Evolutionary conservation across 2,888 invertebrate genomes (phyloP), one percentile per base, ranked within the genome.

Genomic region (Heteromurus nitidus): DNA sequence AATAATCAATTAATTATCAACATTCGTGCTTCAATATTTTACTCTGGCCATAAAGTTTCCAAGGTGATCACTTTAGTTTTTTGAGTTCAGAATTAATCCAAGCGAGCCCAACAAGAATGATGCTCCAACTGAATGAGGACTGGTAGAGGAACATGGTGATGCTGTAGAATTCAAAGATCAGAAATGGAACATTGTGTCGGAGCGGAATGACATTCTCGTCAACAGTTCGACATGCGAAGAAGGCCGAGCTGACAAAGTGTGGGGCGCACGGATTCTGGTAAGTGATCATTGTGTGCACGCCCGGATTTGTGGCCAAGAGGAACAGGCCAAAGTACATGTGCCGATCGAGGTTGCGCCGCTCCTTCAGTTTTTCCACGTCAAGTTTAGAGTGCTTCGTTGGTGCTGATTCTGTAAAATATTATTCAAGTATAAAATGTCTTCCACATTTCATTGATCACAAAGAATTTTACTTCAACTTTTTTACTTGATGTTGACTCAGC

Each of bases 231-330:
- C 73, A 73, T 30, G 22, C 24, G n/a, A 73, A 73, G 42, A 28
- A 42, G 2, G 28, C 24, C 16, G 73, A 73, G 62, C 73, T 73
- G 28, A 73, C n/a, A 24, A 20, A 73, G 18, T 58, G 36, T 31
- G 73, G 73, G n/a, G 62, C 44, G 22, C 73, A 73, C n/a, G 60
- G 73, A 11, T 44, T 26, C 18, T 22, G 16, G 2, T 9, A 11
- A 2, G 62, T 28, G n/a, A 73, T 42, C 1, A 73, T 28, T 11
- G 60, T 30, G 28, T 62, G 73, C 5, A 72, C 60, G 11, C 31
- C 72, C 1, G 55, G 55, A 36, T 58, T 72, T 13, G 58, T 30
- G 11, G 18, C 16, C 2, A 72, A 58, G 24, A 72, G 72, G 28
- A 58, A 58, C 7, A 72, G 18, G 3, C 30, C 36, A 58, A 72